Conservation (phyloP, 1,140 invertebrate species). For the Lasioglossum albipes region DNA sequence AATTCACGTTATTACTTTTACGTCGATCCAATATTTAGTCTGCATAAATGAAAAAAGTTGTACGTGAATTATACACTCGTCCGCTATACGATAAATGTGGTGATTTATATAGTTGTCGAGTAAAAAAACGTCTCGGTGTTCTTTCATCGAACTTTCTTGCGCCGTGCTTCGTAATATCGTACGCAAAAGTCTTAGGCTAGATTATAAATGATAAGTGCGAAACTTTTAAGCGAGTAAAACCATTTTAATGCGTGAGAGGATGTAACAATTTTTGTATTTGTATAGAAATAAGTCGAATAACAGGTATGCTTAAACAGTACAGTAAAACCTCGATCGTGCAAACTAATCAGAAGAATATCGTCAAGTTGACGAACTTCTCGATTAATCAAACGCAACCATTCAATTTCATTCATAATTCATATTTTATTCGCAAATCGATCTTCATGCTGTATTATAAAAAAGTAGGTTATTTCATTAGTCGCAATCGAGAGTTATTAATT, state of each 20-base stretch:
- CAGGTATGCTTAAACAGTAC: constrained; percentile 57
- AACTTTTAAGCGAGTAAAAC: constrained; percentile 67
- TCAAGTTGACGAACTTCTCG: constrained; percentile 40
- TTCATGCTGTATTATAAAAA: background rate
- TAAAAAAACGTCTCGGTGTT: constrained; percentile 62
- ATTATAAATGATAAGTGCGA: constrained; percentile 62
- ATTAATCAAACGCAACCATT: constrained; percentile 25
- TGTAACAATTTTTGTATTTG: constrained; percentile 78
- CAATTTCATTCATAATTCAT: background rate
- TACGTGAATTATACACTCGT: constrained; percentile 45
- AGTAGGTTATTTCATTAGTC: background rate
- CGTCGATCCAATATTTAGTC: constrained; percentile 43
- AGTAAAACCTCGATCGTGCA: constrained; percentile 48
- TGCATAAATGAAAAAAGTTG: constrained; percentile 33
- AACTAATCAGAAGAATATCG: constrained; percentile 47
- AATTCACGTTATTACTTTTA: constrained; percentile 33
- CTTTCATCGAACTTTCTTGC: constrained; percentile 67
- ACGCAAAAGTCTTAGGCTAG: constrained; percentile 66
- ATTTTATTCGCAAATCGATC: background rate
- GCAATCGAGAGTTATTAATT: background rate
- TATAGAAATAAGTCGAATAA: constrained; percentile 71
- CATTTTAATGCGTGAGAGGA: constrained; percentile 75
- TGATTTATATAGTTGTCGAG: constrained; percentile 57
- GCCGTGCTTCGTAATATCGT: constrained; percentile 67
- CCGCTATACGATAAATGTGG: constrained; percentile 43